Base-by-base conservation (phyloP, 1,140 invertebrate genomes). In the Littorina saxatilis region DNA sequence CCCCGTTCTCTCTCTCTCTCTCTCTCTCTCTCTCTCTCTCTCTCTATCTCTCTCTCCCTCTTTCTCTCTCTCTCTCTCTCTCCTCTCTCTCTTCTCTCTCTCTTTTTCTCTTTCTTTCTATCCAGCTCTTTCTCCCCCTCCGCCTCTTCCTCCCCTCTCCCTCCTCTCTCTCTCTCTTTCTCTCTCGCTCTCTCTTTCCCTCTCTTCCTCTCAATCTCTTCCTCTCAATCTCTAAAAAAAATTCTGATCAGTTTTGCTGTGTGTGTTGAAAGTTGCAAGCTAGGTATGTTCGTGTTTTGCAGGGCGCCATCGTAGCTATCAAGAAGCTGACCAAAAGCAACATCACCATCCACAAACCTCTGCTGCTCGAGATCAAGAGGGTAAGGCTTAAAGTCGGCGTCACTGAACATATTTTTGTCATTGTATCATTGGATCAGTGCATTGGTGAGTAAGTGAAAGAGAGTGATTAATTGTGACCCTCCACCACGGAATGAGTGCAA, bases 301-400 rank as follows among this genome's bases (percentile, higher is more conserved):
- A 94, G 94, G 94, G 94, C 11, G 93, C 93, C n/a, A 95, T 97
- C 87, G 97, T 99, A 1, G 98, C 97, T 29, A 95, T 99, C 72
- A 99, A 99, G 92, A 94, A 94, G 52, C 95, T 98, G 52, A 91
- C 94, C 39, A 95, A 94, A 89, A 94, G 94, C 27, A 95, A 95
- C 86, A 95, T 98, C 68, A 97, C 97, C 76, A 93, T 99, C 27
- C 97, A 95, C 0, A 94, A 97, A 84, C 95, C 95, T 0, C 91
- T 98, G 9, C 94, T 99, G 77, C 92, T 98, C 76, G 97, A 99
- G 92, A 92, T 99, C 9, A 99, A 99, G 94, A 95, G 94, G 91
- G 95, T 96, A 92, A 91, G 90, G 17, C 23, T 52, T 63, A 47
- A 63, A 23, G 55, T 23, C 4, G 13, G 9, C n/a, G 55, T 58